Evolutionary conservation across 2,888 invertebrate genomes (phyloP).

Genomic region (Tanytarsus gracilentus): DNA sequence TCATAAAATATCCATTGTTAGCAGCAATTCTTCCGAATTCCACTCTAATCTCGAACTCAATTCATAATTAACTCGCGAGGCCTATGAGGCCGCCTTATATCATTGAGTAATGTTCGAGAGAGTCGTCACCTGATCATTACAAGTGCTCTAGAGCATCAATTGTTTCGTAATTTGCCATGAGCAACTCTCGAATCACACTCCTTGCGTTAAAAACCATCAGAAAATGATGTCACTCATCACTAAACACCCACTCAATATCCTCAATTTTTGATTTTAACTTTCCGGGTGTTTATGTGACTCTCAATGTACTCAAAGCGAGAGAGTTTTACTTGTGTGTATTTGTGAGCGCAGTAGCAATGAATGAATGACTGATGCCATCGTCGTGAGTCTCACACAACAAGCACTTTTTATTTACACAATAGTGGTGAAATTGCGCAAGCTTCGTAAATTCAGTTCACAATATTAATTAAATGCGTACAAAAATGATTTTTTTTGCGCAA

Average conservation of each 20-base stretch:
- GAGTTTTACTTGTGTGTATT: neutral
- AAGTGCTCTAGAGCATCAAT: neutral
- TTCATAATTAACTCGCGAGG: too few species aligned
- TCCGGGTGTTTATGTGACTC: slow-evolving; percentile 16
- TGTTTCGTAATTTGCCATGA: neutral
- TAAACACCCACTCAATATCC: neutral
- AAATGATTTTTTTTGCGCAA: neutral
- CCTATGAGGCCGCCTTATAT: too few species aligned
- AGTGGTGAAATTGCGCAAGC: neutral
- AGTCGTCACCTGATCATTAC: slow-evolving; percentile 17
- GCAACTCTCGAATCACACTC: neutral
- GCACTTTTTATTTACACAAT: neutral
- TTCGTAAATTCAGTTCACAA: neutral
- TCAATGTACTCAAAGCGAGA: too few species aligned
- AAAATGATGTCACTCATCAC: neutral
- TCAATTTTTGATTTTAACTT: neutral
- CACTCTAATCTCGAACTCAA: too few species aligned
- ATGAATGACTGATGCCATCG: neutral
- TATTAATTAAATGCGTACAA: neutral
- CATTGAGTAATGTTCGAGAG: too few species aligned
- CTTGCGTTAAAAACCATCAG: neutral
- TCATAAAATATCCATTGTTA: too few species aligned
- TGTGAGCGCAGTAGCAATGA: neutral
- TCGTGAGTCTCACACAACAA: neutral
- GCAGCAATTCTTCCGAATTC: too few species aligned